phyloP scores from a whole-genome alignment of 2,113 vertebrate species.

The Setophaga kirtlandii region DNA sequence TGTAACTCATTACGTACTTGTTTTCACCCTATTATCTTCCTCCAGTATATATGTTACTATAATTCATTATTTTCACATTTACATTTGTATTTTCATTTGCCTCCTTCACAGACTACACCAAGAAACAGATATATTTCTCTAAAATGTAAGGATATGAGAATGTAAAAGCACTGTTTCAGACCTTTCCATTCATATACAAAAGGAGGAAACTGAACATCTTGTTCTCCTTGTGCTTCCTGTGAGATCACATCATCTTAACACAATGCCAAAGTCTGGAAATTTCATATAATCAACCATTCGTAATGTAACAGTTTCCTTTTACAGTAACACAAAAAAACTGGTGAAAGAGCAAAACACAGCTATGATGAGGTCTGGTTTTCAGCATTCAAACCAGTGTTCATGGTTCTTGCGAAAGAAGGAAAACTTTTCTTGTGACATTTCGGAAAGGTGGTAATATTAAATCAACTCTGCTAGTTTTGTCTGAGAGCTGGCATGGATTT shows the following conservation, averaged over 20 bases:
- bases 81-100: not conserved
- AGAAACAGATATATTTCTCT: not conserved
- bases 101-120: not conserved
- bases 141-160: not conserved
- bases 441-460: not conserved
- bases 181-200: not conserved
- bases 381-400: not conserved
- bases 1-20: not conserved
- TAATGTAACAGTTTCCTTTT: not conserved
- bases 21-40: not conserved
- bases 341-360: fast-evolving
- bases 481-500: not conserved
- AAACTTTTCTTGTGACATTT: not conserved
- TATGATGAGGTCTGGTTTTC: not conserved
- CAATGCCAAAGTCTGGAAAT: not conserved
- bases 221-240: not conserved
- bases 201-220: not conserved
- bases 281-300: not conserved
- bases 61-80: not conserved
- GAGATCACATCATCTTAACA: not conserved
- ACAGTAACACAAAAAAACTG: not conserved
- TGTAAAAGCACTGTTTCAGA: not conserved
- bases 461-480: not conserved
- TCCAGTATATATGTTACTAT: not conserved
- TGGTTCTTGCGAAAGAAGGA: not conserved